These are phyloP conservation scores for Cervus canadensis DNA, from an alignment of 2,113 vertebrate genomes.

Conservation along the genomic window DNA sequence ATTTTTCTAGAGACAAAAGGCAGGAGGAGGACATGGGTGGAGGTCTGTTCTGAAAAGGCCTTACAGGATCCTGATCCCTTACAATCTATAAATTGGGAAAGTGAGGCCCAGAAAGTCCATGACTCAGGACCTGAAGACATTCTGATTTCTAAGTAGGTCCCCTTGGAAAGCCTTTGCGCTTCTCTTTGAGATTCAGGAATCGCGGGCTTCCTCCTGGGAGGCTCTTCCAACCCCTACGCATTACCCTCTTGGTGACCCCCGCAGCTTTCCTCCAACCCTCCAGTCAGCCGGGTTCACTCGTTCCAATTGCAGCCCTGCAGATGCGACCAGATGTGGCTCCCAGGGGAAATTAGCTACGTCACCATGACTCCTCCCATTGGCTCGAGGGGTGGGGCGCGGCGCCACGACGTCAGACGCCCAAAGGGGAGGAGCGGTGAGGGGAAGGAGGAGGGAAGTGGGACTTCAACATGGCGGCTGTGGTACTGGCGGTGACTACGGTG, in stretches of 20 bases:
- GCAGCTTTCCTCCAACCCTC: not conserved
- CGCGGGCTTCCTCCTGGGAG: not conserved
- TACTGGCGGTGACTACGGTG: conserved; percentile 40
- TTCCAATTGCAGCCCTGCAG: not conserved
- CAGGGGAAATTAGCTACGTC: conserved; percentile 1
- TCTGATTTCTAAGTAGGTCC: not conserved
- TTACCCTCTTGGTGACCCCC: not conserved
- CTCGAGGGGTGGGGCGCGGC: conserved; percentile 29
- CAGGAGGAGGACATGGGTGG: not conserved
- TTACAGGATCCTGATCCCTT: not conserved
- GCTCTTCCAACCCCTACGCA: not conserved
- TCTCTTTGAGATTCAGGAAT: not conserved
- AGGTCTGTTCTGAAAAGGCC: not conserved
- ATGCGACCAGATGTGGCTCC: no score
- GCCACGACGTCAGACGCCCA: conserved; percentile 56
- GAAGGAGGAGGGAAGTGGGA: conserved; percentile 67
- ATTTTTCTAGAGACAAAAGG: not conserved
- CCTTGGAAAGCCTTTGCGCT: not conserved
- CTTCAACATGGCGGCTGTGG: conserved; percentile 69
- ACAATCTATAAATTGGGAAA: conserved; percentile 10
- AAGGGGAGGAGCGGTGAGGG: conserved; percentile 35
- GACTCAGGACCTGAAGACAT: not conserved
- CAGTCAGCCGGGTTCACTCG: not conserved
- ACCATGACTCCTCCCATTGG: conserved; percentile 64
- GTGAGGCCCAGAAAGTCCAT: not conserved